Base-by-base conservation (phyloP, 2,888 invertebrate species). In the Nezara viridula region DNA sequence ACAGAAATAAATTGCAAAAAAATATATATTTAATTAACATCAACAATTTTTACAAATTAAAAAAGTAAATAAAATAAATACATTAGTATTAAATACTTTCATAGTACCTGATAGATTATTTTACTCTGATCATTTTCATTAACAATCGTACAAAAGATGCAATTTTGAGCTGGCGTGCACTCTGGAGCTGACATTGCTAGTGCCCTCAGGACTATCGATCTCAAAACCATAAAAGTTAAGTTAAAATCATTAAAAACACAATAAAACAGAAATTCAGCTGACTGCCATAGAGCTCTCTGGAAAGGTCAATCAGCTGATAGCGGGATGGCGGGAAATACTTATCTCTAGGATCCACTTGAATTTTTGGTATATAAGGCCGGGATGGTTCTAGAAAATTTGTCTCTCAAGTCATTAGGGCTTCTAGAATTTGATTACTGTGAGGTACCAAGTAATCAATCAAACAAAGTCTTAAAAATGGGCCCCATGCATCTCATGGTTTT, bases 71-170 rank as follows among this genome's bases (percentile, higher is more conserved):
- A 37, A 37, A 7, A 4, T 27, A 14, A 60, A 73, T 21, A 32
- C 14, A 37, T 73, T 73, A 14, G 27, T 32, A 14, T 37, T 73
- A 37, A 21, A 37, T 9, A 37, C 27, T 40, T 55, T 32, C 55
- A 86, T 90, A 89, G 27, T 92, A 93, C 93, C 92, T 97, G 95
- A 91, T 94, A 95, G 88, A 96, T 93, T 90, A 96, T 94, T 91
- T 95, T 94, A 0, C 95, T 95, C 1, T 94, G 93, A 44, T 94
- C 94, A 90, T 95, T 92, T 88, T 95, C 95, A 77, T 94, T 94
- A 24, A 94, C 93, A 89, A 97, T 96, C 92, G 96, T 95, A 92
- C 97, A 97, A 93, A 97, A 97, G 91, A 96, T 92, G 92, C 97
- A 97, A 44, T 94, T 92, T 81, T 88, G 47, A 21, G 77, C 21